Conservation (phyloP, 2,113 vertebrate genomes). For the Chiloscyllium plagiosum region DNA sequence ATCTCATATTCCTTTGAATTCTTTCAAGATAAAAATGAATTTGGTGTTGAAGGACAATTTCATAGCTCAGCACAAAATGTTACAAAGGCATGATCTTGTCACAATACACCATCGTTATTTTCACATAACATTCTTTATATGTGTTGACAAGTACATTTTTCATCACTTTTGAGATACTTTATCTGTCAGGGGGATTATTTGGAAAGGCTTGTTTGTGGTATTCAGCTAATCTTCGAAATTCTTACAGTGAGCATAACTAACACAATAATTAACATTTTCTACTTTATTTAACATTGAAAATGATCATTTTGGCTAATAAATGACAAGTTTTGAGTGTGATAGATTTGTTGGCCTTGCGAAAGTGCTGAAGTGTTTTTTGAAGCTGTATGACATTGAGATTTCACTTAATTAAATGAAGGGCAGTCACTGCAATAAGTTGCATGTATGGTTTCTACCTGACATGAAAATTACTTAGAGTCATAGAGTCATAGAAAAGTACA, state of each 20-base stretch:
- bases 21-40: conserved; percentile 5
- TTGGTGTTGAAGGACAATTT: background rate
- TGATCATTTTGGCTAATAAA: background rate
- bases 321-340: background rate
- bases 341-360: background rate
- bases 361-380: background rate
- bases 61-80: background rate
- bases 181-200: background rate
- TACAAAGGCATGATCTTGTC: background rate
- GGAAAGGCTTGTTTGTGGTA: background rate
- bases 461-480: background rate
- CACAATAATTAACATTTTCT: background rate
- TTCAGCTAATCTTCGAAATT: background rate
- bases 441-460: background rate
- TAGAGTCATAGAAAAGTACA: too few relatives aligned
- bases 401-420: background rate
- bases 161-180: background rate
- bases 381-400: background rate
- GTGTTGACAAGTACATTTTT: background rate
- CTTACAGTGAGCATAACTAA: background rate
- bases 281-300: background rate
- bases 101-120: background rate
- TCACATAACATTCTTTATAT: background rate
- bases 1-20: background rate
- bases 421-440: background rate